Base-by-base conservation (phyloP, 2,113 vertebrate genomes). In the Salvelinus namaycush region DNA sequence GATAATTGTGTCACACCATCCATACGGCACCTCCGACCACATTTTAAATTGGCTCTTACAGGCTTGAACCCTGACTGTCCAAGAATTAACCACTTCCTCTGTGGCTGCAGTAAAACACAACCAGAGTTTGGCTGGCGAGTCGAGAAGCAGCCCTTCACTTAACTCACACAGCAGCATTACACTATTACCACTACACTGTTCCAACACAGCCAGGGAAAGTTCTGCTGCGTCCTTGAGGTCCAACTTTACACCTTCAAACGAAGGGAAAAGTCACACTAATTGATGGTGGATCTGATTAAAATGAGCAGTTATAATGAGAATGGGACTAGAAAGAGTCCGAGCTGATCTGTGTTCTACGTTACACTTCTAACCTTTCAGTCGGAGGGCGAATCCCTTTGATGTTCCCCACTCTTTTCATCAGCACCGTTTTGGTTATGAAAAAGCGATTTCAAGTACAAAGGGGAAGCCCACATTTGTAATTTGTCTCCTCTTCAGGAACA, bases 321-420 rank as follows among this genome's bases (percentile, higher is more conserved):
- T 93, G 82, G 88, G 91, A 93, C 92, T 89, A 91, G 95, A 95
- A 95, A 95, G 93, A 95, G 95, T 93, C 94, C 90, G 88, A 93
- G 93, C 93, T 94, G 90, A 96, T 94, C 94, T 92, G 95, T 94
- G 95, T 95, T 94, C 89, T 18, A 92, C 91, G 94, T 92, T 94
- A 94, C 95, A 96, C 95, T 95, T 96, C 94, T 95, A 96, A 96
- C 95, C 95, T 94, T 92, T 94, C 93, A 93, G 95, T 96, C 92
- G 93, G 94, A 93, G 92, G 94, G 95, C 76, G 87, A 91, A 79
- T 86, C 91, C 91, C 95, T 98, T 98, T 98, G 95, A 99, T 96
- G 96, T 97, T 93, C 93, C 87, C 94, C 88, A 92, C 93, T 95
- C 94, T 94, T 96, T 97, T 98, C 95, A 97, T 96, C 97, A 96